Base-by-base conservation (phyloP, 2,797 vertebrate genomes). In the Phaenicophaeus curvirostris region DNA sequence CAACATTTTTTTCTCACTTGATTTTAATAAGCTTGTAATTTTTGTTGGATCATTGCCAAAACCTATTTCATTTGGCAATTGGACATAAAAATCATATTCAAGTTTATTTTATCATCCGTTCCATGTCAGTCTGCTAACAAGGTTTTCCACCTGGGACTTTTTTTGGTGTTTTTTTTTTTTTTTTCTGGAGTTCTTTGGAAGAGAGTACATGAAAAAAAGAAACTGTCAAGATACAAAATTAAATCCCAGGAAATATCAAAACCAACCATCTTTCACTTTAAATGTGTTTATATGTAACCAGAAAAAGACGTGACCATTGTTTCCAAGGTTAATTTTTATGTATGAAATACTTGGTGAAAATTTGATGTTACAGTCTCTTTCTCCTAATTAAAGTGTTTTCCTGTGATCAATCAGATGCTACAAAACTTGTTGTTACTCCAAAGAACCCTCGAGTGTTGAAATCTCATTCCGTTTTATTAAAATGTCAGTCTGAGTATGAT, bases 401-500 rank as follows among this genome's bases (percentile, higher is more conserved):
- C 48, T 94, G 58, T 89, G 65, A 46, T 94, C 46, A 94, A 90
- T 91, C 97, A 99, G 99, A 98, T 95, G 98, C 99, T 89, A 99
- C 99, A 20, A 98, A 97, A 95, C 98, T 99, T 79, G 96, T 90
- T 11, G 87, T 97, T 89, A 97, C 97, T 90, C 99, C 99, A 1
- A 97, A 97, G 97, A 98, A 98, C 95, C 98, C 98, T 81, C 97
- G 96, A 75, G 97, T 99, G 94, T 91, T 98, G 96, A 98, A 97
- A 80, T 98, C 98, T 7, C 98, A 98, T 74, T 97, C 97, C 0
- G 95, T 99, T 82, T 98, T 98, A 96, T 97, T 99, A 96, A 98
- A 97, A 74, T 99, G 99, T 93, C 98, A 98, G 74, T 98, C 98
- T 83, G 97, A 98, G 89, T 99, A 98, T 33, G 99, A 99, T 95